Base-by-base conservation (phyloP, 2,797 vertebrate genomes). In the Knipowitschia caucasica region DNA sequence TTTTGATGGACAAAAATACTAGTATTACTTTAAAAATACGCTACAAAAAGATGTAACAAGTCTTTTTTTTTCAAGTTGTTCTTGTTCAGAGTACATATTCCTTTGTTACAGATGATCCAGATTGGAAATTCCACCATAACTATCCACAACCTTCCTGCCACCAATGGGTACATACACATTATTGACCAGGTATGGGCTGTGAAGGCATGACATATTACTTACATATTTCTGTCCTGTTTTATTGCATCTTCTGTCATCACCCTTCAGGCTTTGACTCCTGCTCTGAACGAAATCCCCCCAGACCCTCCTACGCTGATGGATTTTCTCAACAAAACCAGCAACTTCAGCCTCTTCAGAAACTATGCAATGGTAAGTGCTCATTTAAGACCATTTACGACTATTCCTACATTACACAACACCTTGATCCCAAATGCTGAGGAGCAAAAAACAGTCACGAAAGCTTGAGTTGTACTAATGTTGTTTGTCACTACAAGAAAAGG, bases 121-220 rank as follows among this genome's bases (percentile, higher is more conserved):
- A 85, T 98, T 17, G 90, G 92, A 73, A 90, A 93, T 0, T 91
- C 89, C 1, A 85, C 81, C 0, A 68, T 98, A 61, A 4, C 90
- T 0, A 53, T 57, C 4, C 75, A 73, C 0, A 90, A 98, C 82
- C 84, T 92, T 53, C 93, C 90, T 14, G 91, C 94, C 8, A 86
- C 83, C 65, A 96, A 97, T 0, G 94, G 96, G 29, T 90, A 90
- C 69, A 90, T 99, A 47, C 93, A 97, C 50, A 18, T 95, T 54
- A 81, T 97, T 52, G 82, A 89, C 70, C 78, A 81, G 91, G 96
- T 98, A 5, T 17, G 15, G 43, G 10, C n/a, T 17, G 43, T 5
- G 4, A 7, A 24, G 8, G 21, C 5, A 10, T 7, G 3, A 6
- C 2, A 3, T 3, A 35, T 14, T 38, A 38, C n/a, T 17, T 17